These are phyloP conservation scores for Tursiops truncatus DNA, from an alignment of 2,113 vertebrate genomes.

Conservation along the genomic window DNA sequence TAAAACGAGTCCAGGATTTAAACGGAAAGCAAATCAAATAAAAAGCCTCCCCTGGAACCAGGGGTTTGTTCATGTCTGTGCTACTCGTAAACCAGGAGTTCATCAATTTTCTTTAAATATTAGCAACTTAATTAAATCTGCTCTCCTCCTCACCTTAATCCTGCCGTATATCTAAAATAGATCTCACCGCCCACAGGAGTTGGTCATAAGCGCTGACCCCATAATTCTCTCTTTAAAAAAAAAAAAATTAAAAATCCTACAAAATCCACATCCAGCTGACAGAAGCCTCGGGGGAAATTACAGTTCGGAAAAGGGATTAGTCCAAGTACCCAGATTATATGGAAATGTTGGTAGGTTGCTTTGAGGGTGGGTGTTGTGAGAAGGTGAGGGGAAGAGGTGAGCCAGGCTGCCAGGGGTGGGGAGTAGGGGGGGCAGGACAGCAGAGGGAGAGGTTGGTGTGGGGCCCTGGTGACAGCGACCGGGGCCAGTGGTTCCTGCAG, in stretches of 20 bases:
- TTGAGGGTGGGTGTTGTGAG: background rate
- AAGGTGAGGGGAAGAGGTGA: slow-evolving; percentile 40
- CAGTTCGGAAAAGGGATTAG: slow-evolving; percentile 84
- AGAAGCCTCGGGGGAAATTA: slow-evolving; percentile 86
- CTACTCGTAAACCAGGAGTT: slow-evolving; percentile 84
- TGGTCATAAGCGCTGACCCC: slow-evolving; percentile 88
- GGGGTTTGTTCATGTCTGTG: slow-evolving; percentile 72
- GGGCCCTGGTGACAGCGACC: rapidly evolving
- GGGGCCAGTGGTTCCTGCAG: background rate
- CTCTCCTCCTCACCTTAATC: slow-evolving; percentile 85
- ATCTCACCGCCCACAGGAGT: slow-evolving; percentile 87
- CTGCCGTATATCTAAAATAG: slow-evolving; percentile 90
- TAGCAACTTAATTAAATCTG: slow-evolving; percentile 92
- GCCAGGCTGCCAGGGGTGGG: rapidly evolving
- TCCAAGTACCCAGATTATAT: slow-evolving; percentile 82
- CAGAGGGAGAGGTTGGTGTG: background rate
- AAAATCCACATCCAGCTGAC: slow-evolving; percentile 87
- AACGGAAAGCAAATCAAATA: slow-evolving; percentile 84
- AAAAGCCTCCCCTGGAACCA: slow-evolving; percentile 76
- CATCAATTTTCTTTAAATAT: slow-evolving; percentile 91
- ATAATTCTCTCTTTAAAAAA: slow-evolving; percentile 83
- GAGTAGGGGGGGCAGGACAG: rapidly evolving
- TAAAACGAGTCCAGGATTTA: slow-evolving; percentile 77
- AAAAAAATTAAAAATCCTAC: slow-evolving; percentile 81
- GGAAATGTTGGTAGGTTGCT: slow-evolving; percentile 68